Evolutionary conservation across 2,797 vertebrate genomes (phyloP).

Genomic region (Chloroceryle inda): DNA sequence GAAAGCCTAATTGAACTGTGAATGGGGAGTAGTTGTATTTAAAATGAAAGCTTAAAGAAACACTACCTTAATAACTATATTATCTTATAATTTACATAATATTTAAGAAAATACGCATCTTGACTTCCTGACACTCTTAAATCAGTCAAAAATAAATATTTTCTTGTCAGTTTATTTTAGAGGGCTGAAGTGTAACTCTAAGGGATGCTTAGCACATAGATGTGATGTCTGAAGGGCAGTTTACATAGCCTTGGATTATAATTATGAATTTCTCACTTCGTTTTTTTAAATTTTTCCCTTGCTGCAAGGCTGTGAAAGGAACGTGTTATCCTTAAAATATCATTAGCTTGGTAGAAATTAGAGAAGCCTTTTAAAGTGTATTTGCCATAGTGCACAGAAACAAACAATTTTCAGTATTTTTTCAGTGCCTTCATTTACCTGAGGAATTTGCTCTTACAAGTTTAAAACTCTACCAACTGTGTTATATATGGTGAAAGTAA

Average conservation of each 20-base stretch:
- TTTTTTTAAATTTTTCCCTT: not conserved
- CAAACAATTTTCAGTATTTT: not conserved
- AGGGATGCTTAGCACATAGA: not conserved
- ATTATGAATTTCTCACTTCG: not conserved
- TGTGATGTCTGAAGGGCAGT: not conserved
- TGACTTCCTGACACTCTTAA: not conserved
- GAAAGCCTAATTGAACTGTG: not conserved
- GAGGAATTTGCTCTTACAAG: not conserved
- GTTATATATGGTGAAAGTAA: not conserved
- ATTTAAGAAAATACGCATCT: not conserved
- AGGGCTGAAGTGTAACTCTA: not conserved
- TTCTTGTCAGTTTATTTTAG: not conserved
- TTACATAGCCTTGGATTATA: not conserved
- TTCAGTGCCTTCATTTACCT: not conserved
- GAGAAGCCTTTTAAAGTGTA: not conserved
- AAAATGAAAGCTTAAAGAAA: not conserved
- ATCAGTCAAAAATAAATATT: not conserved
- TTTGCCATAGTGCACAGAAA: not conserved
- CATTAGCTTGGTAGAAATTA: not conserved
- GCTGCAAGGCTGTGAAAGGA: not conserved
- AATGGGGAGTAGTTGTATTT: not conserved
- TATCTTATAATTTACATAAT: not conserved
- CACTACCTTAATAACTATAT: not conserved
- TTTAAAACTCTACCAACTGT: not conserved
- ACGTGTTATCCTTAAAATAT: not conserved